Evolutionary conservation across 2,888 invertebrate species (phyloP).

Genomic region (Lasioglossum calceatum): DNA sequence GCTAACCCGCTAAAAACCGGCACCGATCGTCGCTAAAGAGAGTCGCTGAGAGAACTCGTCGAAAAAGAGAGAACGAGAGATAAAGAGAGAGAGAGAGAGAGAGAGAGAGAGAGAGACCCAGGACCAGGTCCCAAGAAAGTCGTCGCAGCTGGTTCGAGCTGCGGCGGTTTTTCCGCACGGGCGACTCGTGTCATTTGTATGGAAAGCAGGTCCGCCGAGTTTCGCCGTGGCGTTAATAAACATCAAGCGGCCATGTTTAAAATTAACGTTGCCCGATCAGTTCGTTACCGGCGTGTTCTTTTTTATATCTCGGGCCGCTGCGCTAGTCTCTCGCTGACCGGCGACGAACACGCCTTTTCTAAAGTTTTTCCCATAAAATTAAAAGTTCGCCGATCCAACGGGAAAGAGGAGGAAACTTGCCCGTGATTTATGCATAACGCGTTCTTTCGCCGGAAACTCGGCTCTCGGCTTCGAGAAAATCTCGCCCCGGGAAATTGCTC

Average conservation of each 20-base stretch:
- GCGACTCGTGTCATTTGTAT: conserved; percentile 6
- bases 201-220: conserved; percentile 26
- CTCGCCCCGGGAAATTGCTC: conserved; percentile 10
- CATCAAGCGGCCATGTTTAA: conserved; percentile 6
- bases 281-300: neutral
- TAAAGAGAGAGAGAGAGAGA: too few relatives aligned
- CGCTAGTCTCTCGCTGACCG: neutral
- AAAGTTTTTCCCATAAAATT: conserved; percentile 3
- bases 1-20: neutral
- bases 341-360: neutral
- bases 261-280: conserved; percentile 21
- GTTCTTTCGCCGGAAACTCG: conserved; percentile 5
- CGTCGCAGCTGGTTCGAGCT: conserved; percentile 1
- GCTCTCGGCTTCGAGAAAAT: neutral
- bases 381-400: neutral
- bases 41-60: neutral
- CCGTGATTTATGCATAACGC: conserved; percentile 10
- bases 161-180: conserved; percentile 4
- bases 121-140: conserved; percentile 10
- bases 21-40: neutral
- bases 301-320: neutral
- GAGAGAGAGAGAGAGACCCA: neutral
- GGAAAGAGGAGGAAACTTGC: neutral
- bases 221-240: conserved; percentile 21
- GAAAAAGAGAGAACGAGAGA: neutral